Base-by-base conservation (phyloP, 2,888 invertebrate species). In the Heteromurus nitidus region DNA sequence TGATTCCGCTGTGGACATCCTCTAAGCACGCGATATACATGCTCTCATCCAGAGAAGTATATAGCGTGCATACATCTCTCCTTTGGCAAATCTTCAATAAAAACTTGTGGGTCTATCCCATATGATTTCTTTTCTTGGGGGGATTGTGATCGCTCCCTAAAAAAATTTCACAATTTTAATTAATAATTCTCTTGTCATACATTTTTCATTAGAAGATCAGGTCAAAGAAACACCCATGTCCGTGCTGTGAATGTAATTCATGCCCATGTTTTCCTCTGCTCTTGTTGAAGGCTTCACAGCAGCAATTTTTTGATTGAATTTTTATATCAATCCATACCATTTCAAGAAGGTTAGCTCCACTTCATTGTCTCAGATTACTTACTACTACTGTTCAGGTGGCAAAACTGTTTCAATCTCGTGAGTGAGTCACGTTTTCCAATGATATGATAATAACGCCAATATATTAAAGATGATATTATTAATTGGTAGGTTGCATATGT, bases 81-180 rank as follows among this genome's bases (percentile, higher is more conserved):
- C 30, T 62, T 18, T 30, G 5, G 62, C 30, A 20, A n/a, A n/a
- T n/a, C n/a, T n/a, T n/a, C n/a, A n/a, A n/a, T n/a, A n/a, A n/a
- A n/a, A n/a, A n/a, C n/a, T n/a, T n/a, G n/a, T n/a, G n/a, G n/a
- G n/a, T n/a, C n/a, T n/a, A n/a, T n/a, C n/a, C n/a, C n/a, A n/a
- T n/a, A n/a, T n/a, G n/a, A n/a, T n/a, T n/a, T n/a, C n/a, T n/a
- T 11, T 31, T 31, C 22, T 20, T 18, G 3, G 11, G 20, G 31
- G 16, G 62, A 31, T 62, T 62, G 62, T 26, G 24, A 62, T 62
- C 20, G 62, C 62, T 30, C 62, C 62, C 62, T 20, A 53, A 53
- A 7, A 9, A 28, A 9, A 28, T 60, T 74, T 64, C 62, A 53
- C 73, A 74, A 74, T 64, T 74, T 74, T 74, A 74, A 74, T 64